These are phyloP conservation scores for Akabosia matsudoensis DNA, from an alignment of 1,140 invertebrate species.

Conservation along the genomic window DNA sequence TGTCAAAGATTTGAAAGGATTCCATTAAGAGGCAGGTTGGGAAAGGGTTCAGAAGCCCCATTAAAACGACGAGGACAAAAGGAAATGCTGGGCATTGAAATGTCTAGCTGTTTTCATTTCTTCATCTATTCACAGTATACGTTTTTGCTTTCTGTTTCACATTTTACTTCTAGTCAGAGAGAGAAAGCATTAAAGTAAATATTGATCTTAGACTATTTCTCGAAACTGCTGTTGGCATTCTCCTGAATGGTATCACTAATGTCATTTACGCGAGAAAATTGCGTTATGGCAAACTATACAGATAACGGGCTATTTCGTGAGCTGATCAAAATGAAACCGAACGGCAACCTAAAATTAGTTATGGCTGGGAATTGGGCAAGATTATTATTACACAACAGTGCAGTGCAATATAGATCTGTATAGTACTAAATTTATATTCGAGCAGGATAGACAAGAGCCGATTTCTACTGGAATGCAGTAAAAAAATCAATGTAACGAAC, in stretches of 20 bases:
- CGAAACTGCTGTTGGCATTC: too few species aligned
- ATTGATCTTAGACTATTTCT: neutral
- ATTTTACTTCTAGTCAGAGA: neutral
- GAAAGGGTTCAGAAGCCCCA: neutral
- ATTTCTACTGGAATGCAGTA: too few species aligned
- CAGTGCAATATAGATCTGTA: too few species aligned
- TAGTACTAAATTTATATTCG: too few species aligned
- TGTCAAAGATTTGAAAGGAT: neutral
- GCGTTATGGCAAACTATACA: too few species aligned
- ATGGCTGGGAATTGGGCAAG: neutral
- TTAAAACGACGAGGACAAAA: neutral
- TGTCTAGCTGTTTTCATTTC: neutral
- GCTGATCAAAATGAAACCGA: slow-evolving; percentile 7
- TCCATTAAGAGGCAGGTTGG: neutral
- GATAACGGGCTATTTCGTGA: too few species aligned
- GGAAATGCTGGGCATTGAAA: neutral
- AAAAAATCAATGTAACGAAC: neutral
- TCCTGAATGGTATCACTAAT: too few species aligned
- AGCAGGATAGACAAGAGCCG: too few species aligned
- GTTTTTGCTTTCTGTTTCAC: neutral
- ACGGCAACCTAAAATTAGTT: neutral
- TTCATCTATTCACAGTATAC: neutral
- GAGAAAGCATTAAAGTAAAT: neutral
- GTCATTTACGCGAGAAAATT: too few species aligned
- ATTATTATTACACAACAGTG: neutral